Evolutionary conservation across 2,797 vertebrate genomes (phyloP).

Genomic region (Fundulus diaphanus): DNA sequence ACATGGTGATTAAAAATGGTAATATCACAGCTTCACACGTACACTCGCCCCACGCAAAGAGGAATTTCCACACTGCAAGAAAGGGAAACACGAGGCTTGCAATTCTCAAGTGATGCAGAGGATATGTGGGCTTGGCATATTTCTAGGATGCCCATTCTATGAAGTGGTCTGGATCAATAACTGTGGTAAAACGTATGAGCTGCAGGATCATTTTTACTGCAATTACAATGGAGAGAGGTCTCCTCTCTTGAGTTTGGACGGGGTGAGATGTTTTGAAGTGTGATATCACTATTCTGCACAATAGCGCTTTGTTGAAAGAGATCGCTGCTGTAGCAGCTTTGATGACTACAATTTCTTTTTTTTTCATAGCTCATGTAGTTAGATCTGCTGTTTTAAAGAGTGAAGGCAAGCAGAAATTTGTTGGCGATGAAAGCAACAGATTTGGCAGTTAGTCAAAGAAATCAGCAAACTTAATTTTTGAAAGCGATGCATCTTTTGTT

Average conservation of each 20-base stretch:
- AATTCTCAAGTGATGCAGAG: background rate
- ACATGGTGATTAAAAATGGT: no score
- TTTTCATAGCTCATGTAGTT: background rate
- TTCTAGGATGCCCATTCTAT: background rate
- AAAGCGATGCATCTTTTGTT: background rate
- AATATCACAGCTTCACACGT: no score
- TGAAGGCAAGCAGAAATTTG: background rate
- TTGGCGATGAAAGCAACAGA: background rate
- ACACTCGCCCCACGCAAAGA: background rate
- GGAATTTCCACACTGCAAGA: background rate
- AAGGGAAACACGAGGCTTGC: background rate
- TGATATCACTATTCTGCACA: background rate
- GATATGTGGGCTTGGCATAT: background rate
- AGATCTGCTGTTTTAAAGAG: background rate
- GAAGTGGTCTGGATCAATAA: constrained; percentile 1
- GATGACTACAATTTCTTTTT: background rate
- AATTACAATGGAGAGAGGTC: background rate
- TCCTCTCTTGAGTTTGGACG: background rate
- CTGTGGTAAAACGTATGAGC: background rate
- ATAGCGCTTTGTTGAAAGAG: background rate
- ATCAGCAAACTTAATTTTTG: background rate
- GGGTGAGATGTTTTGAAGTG: background rate
- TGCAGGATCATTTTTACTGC: background rate
- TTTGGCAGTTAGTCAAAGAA: background rate
- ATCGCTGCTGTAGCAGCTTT: background rate